phyloP scores from a whole-genome alignment of 2,888 invertebrate species.

The Pachydiplax longipennis region DNA sequence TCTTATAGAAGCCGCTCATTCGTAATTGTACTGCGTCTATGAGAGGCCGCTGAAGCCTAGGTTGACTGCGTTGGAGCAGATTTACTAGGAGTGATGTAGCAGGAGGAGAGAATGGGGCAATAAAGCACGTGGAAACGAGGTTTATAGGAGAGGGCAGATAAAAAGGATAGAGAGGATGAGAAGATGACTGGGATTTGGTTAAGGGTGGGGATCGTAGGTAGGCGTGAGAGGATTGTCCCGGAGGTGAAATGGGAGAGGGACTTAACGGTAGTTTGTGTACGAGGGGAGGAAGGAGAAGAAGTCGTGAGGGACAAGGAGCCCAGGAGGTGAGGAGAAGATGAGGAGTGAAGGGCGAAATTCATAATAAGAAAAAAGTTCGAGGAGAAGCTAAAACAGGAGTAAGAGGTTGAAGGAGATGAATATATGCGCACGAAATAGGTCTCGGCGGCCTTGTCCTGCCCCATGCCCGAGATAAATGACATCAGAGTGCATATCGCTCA shows the following conservation, averaged over 20 bases:
- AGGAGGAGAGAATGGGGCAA: not conserved
- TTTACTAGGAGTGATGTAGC: not conserved
- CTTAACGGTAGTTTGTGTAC: constrained; percentile 44
- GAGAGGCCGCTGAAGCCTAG: not conserved
- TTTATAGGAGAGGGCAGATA: not conserved
- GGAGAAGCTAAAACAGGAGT: not conserved
- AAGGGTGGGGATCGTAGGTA: not conserved
- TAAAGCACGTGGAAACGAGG: not conserved
- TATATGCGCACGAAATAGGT: not conserved
- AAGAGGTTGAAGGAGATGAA: not conserved
- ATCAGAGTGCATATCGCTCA: too few species aligned
- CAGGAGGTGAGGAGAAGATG: not conserved
- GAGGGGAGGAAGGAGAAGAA: not conserved
- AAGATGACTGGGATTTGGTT: not conserved
- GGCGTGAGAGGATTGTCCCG: constrained; percentile 1
- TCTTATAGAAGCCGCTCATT: too few species aligned
- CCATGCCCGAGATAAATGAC: not conserved
- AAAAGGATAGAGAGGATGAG: not conserved
- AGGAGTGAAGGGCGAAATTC: not conserved
- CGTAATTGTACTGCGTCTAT: too few species aligned
- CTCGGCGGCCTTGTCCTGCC: not conserved
- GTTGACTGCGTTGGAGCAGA: not conserved
- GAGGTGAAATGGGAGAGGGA: not conserved
- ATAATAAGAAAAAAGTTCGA: constrained; percentile 4
- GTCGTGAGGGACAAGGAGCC: constrained; percentile 6